Evolutionary conservation across 2,113 vertebrate species (phyloP).

Genomic region (Tragelaphus strepsiceros): DNA sequence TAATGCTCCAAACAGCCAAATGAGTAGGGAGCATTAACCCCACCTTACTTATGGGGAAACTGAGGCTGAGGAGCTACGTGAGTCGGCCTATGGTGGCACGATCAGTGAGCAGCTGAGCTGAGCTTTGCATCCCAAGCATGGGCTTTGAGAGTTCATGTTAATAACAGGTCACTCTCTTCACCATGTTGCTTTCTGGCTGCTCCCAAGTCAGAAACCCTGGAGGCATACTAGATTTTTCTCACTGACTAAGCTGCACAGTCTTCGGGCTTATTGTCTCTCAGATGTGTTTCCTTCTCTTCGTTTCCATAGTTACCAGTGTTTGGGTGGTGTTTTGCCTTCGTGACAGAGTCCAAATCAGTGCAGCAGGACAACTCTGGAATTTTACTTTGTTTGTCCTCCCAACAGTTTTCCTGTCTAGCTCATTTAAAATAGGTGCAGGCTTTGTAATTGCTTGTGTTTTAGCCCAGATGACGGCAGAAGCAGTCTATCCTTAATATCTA

Average conservation of each 20-base stretch:
- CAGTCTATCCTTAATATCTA: background rate
- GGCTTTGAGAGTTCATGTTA: background rate
- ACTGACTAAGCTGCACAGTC: background rate
- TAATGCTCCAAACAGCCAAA: background rate
- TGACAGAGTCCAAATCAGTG: background rate
- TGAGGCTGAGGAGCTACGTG: background rate
- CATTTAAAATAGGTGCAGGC: background rate
- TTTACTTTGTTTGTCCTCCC: background rate
- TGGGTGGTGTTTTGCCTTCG: background rate
- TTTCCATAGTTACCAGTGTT: background rate
- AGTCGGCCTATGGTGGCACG: background rate
- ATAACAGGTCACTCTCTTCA: background rate
- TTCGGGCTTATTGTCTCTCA: background rate
- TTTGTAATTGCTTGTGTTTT: background rate
- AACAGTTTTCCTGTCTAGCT: background rate
- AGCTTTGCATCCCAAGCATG: background rate
- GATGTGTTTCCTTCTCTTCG: background rate
- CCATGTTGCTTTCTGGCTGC: background rate
- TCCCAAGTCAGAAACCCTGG: background rate
- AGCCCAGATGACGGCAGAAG: background rate
- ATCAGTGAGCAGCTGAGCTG: background rate
- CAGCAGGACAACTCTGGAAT: background rate
- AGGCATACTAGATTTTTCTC: background rate
- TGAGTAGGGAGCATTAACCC: background rate
- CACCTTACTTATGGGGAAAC: background rate